Base-by-base conservation (phyloP, 2,888 invertebrate species). In the Eristalis arbustorum region DNA sequence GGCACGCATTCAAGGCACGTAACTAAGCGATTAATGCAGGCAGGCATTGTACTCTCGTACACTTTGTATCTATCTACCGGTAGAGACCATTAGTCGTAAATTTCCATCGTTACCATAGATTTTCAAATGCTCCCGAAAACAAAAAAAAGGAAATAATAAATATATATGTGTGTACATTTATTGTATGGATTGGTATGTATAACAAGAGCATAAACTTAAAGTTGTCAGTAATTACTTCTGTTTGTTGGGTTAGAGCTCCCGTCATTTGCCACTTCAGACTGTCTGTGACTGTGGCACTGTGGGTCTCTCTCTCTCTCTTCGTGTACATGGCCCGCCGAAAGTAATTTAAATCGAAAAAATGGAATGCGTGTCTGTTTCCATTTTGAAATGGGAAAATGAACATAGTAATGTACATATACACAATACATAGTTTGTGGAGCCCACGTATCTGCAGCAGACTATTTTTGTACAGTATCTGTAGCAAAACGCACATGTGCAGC, bases 221-320 rank as follows among this genome's bases (percentile, higher is more conserved):
- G 66, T 82, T 85, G 85, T 82, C 77, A 74, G 82, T 85, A 78
- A 85, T 81, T 85, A 82, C 74, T 85, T 74, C 73, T 61, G 67
- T 40, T 66, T 64, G 37, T 31, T 63, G 42, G 68, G 68, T 64
- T 68, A 63, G 68, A 74, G 73, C 73, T 68, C 34, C 67, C 67
- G 49, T 68, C 68, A 49, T 76, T 68, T 25, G 25, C 25, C 28
- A 61, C 28, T 28, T 61, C n/a, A 25, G 23, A 64, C 74, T 69
- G 73, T 18, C 18, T 49, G 49, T 49, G 18, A 49, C n/a, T 49
- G 49, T 49, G 18, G 18, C 49, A 49, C 8, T 18, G 49, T 49
- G 18, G 42, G 42, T 42, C 14, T 42, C 42, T 13, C 37, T 49
- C 18, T 49, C 18, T 49, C 18, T 49, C 18, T 49, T 8, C 18